Evolutionary conservation across 1,140 invertebrate genomes (phyloP), one percentile per base, ranked within the genome.

Genomic region (Holotrichia oblita): DNA sequence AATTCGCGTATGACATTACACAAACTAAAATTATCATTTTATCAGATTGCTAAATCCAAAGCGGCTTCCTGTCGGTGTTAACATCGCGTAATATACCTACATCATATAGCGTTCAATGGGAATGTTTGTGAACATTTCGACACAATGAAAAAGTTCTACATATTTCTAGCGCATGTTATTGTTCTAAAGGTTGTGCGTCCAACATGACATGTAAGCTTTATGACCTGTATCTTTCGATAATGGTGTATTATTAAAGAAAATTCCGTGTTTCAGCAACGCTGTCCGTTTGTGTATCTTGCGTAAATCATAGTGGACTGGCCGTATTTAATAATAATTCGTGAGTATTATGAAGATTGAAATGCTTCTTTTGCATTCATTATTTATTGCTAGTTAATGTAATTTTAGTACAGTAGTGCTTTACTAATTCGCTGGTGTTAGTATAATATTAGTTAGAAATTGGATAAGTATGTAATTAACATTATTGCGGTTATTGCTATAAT

Each of bases 11-110:
- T 6, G 48, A 55, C 14, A 55, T 55, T 55, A 17, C 48, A 17
- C 14, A 17, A 20, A 55, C 6, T 14, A 7, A 55, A 55, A 55
- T 55, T 20, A 17, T 55, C 14, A 55, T n/a, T n/a, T 55, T 55
- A 55, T 55, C 48, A 55, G 48, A 55, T 55, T 55, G 48, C 48
- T 55, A 55, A 55, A 55, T 55, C 17, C 48, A 55, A 55, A 55
- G 48, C 48, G 48, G 17, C n/a, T 55, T 55, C 48, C 48, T 55
- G 48, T 17, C 14, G 6, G 48, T 55, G 14, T 14, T 55, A 55
- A 55, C n/a, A 55, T 55, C 48, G 48, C 14, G 48, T 55, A 55
- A 55, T 55, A 55, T 17, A 55, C 17, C 48, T 17, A 55, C 48
- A 34, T 34, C 27, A 55, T 55, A 55, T 55, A 10, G 14, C 14